Percentiles rank a stretch among this genome's conserved stretches.
Evolutionary conservation across 2,888 invertebrate species (phyloP).

Genomic region (Autographa gamma): DNA sequence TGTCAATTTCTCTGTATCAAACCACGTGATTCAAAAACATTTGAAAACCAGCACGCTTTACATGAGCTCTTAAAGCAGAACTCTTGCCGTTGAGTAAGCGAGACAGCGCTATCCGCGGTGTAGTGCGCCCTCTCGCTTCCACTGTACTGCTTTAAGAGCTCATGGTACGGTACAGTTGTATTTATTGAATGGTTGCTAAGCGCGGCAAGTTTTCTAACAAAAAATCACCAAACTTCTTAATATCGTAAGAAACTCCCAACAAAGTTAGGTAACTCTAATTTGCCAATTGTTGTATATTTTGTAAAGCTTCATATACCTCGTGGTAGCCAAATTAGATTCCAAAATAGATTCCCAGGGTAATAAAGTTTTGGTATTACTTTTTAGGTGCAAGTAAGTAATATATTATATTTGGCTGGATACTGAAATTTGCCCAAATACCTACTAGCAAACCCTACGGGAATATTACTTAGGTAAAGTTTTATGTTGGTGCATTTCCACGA

Average conservation of each 20-base stretch:
- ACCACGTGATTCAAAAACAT: not conserved
- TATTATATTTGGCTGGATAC: not conserved
- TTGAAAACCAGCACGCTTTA: not conserved
- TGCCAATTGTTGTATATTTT: slow-evolving; percentile 7
- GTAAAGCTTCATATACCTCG: not conserved
- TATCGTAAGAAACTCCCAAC: slow-evolving; percentile 5
- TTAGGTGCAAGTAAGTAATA: not conserved
- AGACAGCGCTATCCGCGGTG: too few species aligned
- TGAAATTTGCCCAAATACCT: not conserved
- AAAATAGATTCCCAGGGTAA: not conserved
- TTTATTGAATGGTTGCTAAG: not conserved
- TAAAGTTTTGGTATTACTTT: not conserved
- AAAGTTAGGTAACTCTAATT: slow-evolving; percentile 4
- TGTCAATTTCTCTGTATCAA: too few species aligned
- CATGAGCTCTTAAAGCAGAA: too few species aligned
- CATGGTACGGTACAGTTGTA: not conserved
- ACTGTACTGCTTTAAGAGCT: too few species aligned
- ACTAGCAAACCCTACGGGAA: not conserved
- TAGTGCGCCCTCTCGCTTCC: too few species aligned
- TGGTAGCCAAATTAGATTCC: not conserved
- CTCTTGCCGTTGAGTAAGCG: too few species aligned
- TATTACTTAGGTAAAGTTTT: too few species aligned
- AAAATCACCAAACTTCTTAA: not conserved
- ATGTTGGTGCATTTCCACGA: too few species aligned
- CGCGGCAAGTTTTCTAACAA: not conserved